Evolutionary conservation across 2,888 invertebrate species (phyloP).

Genomic region (Caenorhabditis parvicauda): DNA sequence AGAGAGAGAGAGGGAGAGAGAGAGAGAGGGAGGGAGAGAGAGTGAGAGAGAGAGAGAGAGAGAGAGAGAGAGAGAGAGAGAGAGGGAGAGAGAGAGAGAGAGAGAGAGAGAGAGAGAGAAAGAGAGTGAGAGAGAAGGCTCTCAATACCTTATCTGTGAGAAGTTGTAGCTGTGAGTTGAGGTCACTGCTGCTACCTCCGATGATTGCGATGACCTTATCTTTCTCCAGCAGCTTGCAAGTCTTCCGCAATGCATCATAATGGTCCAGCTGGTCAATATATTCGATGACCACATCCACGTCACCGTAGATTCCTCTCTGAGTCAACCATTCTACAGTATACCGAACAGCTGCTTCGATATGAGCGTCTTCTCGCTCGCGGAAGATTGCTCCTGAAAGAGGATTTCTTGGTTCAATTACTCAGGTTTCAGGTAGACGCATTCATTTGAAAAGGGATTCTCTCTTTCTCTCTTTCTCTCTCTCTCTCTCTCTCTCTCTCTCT

Average conservation of each 20-base stretch:
- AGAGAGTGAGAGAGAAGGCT: background rate
- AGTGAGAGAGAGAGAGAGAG: too few species aligned
- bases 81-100: too few species aligned
- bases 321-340: constrained; percentile 56
- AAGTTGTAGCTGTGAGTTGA: constrained; percentile 53
- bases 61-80: too few species aligned
- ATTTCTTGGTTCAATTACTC: too few species aligned
- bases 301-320: constrained; percentile 37
- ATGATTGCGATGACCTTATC: constrained; percentile 52
- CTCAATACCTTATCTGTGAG: constrained; percentile 42
- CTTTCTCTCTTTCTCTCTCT: background rate
- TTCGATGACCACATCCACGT: constrained; percentile 46
- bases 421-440: too few species aligned
- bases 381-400: constrained; percentile 51
- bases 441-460: background rate
- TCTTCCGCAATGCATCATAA: constrained; percentile 50
- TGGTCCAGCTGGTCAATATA: constrained; percentile 52
- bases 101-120: too few species aligned
- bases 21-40: too few species aligned
- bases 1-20: too few species aligned
- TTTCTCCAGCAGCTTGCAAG: constrained; percentile 55
- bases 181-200: constrained; percentile 47
- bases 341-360: constrained; percentile 52
- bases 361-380: constrained; percentile 54
- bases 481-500: background rate